A percentile compares a stretch with the other conserved stretches of the same genome.
Evolutionary conservation across 2,888 invertebrate species (phyloP).

Genomic region (Alcis repandata): DNA sequence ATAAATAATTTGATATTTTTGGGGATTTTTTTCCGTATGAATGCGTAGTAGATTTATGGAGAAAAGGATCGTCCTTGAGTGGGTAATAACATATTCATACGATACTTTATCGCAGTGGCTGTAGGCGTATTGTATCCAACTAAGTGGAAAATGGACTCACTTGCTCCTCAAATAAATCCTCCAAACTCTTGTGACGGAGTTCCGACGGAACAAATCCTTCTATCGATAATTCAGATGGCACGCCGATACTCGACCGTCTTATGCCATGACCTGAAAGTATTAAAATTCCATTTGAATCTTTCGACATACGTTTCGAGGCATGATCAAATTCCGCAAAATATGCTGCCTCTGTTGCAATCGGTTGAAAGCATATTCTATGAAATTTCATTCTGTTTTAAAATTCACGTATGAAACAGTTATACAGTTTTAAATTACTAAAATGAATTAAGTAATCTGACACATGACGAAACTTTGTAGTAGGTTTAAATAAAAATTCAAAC

Average conservation of each 20-base stretch:
- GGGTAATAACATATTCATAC: constrained; percentile 34
- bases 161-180: constrained; percentile 57
- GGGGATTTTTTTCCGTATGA: constrained; percentile 2
- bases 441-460: not conserved
- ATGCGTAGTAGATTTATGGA: constrained; percentile 18
- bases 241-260: constrained; percentile 53
- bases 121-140: constrained; percentile 15
- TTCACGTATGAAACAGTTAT: not conserved
- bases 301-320: constrained; percentile 19
- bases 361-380: not conserved
- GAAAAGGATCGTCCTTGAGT: constrained; percentile 20
- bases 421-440: not conserved
- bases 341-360: constrained; percentile 12
- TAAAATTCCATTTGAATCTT: constrained; percentile 38
- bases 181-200: constrained; percentile 50
- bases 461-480: not conserved
- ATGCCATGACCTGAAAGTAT: constrained; percentile 52
- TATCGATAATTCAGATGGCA: constrained; percentile 51
- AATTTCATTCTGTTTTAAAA: not conserved
- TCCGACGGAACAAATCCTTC: constrained; percentile 50
- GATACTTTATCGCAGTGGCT: constrained; percentile 24
- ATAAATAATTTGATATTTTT: constrained; percentile 24
- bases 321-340: constrained; percentile 14
- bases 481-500: not conserved
- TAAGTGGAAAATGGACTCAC: constrained; percentile 49